phyloP scores from a whole-genome alignment of 2,113 vertebrate genomes.

The Ammodytes marinus region DNA sequence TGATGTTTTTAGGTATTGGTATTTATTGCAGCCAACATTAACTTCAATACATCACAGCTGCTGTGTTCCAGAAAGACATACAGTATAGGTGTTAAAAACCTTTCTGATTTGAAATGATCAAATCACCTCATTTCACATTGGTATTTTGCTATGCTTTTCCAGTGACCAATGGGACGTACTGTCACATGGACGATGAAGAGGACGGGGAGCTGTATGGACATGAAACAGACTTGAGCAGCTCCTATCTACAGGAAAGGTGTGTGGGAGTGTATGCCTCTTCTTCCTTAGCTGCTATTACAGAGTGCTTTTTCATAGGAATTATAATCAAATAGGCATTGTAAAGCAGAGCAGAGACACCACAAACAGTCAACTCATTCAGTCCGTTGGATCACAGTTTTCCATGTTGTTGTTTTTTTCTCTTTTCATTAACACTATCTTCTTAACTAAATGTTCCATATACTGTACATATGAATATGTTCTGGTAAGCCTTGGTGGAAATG shows the following conservation, averaged over 20 bases:
- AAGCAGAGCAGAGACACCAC: neutral
- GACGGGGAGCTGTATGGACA: slow-evolving; percentile 70
- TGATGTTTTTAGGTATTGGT: neutral
- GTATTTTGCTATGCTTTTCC: slow-evolving; percentile 5
- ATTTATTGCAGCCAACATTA: neutral
- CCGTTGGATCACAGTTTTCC: too few species aligned
- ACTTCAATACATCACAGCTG: neutral
- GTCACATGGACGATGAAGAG: slow-evolving; percentile 79
- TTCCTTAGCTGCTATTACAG: neutral
- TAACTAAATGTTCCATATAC: too few species aligned
- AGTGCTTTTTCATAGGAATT: neutral
- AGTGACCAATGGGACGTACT: slow-evolving; percentile 78
- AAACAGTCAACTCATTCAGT: too few species aligned
- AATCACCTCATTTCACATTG: neutral
- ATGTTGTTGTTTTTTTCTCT: neutral
- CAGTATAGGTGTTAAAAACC: neutral
- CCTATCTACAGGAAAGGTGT: slow-evolving; percentile 71
- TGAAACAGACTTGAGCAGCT: slow-evolving; percentile 74
- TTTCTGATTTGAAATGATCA: neutral
- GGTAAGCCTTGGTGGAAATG: too few species aligned
- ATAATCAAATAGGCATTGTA: neutral
- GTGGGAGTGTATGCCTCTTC: neutral
- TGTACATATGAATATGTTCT: too few species aligned
- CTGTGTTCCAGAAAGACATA: neutral
- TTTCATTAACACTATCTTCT: neutral